Percentiles rank a stretch among this genome's conserved stretches.
These are phyloP conservation scores for Heliconius sara DNA, from an alignment of 2,888 invertebrate genomes.

Conservation along the genomic window DNA sequence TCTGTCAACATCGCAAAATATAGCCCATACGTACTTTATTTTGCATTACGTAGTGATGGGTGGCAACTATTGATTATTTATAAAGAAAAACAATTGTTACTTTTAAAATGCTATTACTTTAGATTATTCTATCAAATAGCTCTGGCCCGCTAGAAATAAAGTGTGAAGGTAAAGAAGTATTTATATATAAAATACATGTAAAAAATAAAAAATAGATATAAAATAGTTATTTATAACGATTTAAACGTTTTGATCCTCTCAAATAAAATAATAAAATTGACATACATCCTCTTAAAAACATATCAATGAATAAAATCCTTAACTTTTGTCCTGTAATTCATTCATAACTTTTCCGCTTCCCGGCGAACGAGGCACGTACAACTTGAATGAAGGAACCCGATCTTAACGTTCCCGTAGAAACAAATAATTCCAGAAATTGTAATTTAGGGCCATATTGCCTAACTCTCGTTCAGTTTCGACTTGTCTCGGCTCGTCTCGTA, in stretches of 20 bases:
- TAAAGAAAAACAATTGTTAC: too few relatives aligned
- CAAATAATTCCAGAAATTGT: constrained; percentile 50
- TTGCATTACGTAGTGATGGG: too few relatives aligned
- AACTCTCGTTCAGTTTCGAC: constrained; percentile 53
- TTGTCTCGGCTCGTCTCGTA: constrained; percentile 54
- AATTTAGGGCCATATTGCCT: constrained; percentile 47
- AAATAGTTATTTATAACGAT: background rate
- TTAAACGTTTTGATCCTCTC: background rate
- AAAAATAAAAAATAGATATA: background rate
- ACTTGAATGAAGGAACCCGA: constrained; percentile 28
- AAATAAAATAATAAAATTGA: background rate
- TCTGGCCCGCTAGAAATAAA: too few relatives aligned
- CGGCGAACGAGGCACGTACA: constrained; percentile 3
- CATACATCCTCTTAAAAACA: background rate
- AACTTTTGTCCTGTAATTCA: constrained; percentile 24
- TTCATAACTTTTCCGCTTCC: constrained; percentile 32
- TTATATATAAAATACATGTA: background rate
- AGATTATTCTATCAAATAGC: too few relatives aligned
- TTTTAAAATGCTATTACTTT: too few relatives aligned
- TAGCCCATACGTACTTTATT: too few relatives aligned
- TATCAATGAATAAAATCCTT: constrained; percentile 11
- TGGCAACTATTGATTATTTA: too few relatives aligned
- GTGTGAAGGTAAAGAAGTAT: background rate
- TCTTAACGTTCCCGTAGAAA: constrained; percentile 33
- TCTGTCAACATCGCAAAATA: too few relatives aligned